Evolutionary conservation across 2,888 invertebrate genomes (phyloP).

Genomic region (Plagodis pulveraria): DNA sequence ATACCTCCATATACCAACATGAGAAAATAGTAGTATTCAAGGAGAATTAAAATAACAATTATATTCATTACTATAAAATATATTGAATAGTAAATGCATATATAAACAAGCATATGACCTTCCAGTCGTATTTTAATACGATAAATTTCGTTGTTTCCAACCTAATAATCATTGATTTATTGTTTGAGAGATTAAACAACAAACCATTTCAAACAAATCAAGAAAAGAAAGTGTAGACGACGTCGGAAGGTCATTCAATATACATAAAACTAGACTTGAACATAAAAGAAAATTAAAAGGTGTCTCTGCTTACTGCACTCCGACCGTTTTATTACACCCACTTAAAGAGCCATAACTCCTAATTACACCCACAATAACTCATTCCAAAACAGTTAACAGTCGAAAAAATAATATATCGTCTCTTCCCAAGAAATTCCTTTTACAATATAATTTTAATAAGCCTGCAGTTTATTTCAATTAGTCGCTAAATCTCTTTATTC

Average conservation of each 20-base stretch:
- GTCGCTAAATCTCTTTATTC: conserved; percentile 49
- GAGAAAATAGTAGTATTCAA: no score
- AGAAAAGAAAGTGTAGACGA: conserved; percentile 5
- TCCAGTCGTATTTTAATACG: no score
- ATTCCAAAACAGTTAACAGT: conserved; percentile 34
- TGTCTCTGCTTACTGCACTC: conserved; percentile 18
- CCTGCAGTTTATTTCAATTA: conserved; percentile 66
- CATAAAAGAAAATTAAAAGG: conserved; percentile 24
- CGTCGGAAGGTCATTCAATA: conserved; percentile 10
- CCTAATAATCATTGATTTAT: no score
- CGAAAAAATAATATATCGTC: conserved; percentile 40
- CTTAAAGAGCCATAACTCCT: conserved; percentile 51
- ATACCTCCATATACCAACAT: no score
- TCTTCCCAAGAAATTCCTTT: conserved; percentile 20
- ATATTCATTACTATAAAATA: no score
- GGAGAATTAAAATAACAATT: no score
- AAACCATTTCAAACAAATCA: conserved; percentile 6
- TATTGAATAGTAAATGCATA: no score
- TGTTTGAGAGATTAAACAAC: not conserved
- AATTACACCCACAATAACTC: conserved; percentile 49
- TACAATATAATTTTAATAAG: conserved; percentile 17
- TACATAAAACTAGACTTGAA: conserved; percentile 21
- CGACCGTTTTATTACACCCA: conserved; percentile 39
- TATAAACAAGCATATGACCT: no score
- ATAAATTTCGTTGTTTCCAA: no score